Evolutionary conservation across 2,888 invertebrate genomes (phyloP), one percentile per base, ranked within the genome.

Genomic region (Sphinx pinastri): DNA sequence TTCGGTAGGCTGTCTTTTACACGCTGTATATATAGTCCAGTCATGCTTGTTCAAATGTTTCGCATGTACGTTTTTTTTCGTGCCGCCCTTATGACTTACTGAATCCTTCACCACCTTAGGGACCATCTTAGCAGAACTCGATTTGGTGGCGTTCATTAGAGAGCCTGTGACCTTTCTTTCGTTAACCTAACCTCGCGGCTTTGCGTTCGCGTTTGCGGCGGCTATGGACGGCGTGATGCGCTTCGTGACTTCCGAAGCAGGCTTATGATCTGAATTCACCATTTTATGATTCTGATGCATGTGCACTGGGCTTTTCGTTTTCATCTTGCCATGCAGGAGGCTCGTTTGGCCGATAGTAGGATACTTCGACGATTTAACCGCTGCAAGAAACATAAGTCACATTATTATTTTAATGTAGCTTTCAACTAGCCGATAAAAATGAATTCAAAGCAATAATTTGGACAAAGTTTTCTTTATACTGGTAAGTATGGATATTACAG

Each of bases 121-220:
- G 6, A 95, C 93, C 70, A 94, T 89, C 83, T 95, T 95, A 0
- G 95, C 95, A 0, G 94, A 94, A 76, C 95, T 95, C 0, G 95
- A 95, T 73, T 95, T 95, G 0, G 95, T 95, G 0, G 95, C 95
- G 76, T 93, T 95, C 84, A 95, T 95, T 49, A 93, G 76, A 0
- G 93, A 93, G 1, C 89, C 86, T 0, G 87, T 82, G 1, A 82
- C 70, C 69, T 83, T 87, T 2, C 84, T 78, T 19, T 88, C 87
- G 45, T 70, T 63, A 16, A 6, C 19, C 68, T 77, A 78, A 69
- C 16, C 71, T 8, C 77, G 74, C 8, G 60, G 66, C 31, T 68
- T 2, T 0, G 69, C 38, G 38, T 38, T 38, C 38, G 8, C 55
- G 57, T 73, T 77, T 0, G 70, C 70, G 4, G 68, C 72, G 19